Evolutionary conservation across 2,113 vertebrate species (phyloP), one percentile per base, ranked within the genome.

Genomic region (Neoarius graeffei): DNA sequence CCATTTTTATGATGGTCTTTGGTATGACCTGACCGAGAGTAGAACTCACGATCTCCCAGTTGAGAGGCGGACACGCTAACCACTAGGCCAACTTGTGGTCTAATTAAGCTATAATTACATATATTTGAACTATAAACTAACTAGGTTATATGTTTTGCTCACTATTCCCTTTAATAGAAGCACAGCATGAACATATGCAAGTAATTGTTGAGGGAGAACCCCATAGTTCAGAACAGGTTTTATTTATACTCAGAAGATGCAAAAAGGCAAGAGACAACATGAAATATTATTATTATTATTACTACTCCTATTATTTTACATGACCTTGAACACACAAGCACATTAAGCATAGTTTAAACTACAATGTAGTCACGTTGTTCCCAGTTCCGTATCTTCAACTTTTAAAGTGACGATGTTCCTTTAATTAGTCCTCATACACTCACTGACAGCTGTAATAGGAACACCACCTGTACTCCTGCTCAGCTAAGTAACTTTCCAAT

Each of bases 341-440:
- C 91, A 92, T 93, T 90, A 85, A 82, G 90, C 92, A 94, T 92
- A 91, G 57, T 92, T 89, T 83, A 90, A 94, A 94, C 94, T 94
- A 94, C 92, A 95, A 91, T 91, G 94, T 95, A 94, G 94, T 93
- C 91, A 89, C 86, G 83, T 92, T 88, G 86, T 67, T 76, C 52
- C 76, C 59, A 57, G 25, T 19, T 71, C 76, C 83, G 42, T 66
- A 57, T 88, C 14, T 30, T 48, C 30, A 42, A 60, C 50, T 59
- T 74, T 59, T 52, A 48, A 48, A 20, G 60, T 50, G n/a, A 48
- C 50, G 60, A 52, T 48, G n/a, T 60, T 52, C 25, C 13, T 9
- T 81, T 84, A 82, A 77, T 67, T 66, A 83, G 66, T 59, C 48
- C 27, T 50, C 19, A 85, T 88, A 59, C n/a, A 54, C 71, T 62